phyloP scores from a whole-genome alignment of 2,113 vertebrate species.

The Ranitomeya imitator region DNA sequence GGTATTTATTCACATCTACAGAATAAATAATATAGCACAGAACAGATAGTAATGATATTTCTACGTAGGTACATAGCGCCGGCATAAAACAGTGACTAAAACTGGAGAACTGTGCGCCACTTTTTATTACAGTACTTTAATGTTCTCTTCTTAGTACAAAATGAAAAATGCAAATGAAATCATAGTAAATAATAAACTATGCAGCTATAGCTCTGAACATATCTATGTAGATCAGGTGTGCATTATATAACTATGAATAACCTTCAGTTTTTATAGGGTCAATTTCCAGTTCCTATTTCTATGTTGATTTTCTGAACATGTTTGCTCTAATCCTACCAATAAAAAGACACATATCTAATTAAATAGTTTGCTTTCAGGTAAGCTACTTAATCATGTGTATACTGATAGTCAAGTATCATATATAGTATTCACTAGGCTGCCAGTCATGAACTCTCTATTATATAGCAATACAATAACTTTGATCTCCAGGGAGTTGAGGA shows the following conservation, averaged over 20 bases:
- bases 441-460: slow-evolving; percentile 31
- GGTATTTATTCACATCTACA: not conserved
- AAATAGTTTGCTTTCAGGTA: slow-evolving; percentile 10
- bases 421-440: slow-evolving; percentile 52
- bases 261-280: not conserved
- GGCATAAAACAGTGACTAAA: not conserved
- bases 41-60: not conserved
- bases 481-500: slow-evolving; percentile 76
- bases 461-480: slow-evolving; percentile 69
- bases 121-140: not conserved
- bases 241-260: not conserved
- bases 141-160: not conserved
- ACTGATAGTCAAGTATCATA: slow-evolving; percentile 23
- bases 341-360: not conserved
- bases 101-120: too few relatives aligned
- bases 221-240: not conserved
- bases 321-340: slow-evolving; percentile 16
- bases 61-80: not conserved
- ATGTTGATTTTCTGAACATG: not conserved
- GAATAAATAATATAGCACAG: not conserved
- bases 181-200: not conserved
- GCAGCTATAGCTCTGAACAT: not conserved
- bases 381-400: slow-evolving; percentile 36
- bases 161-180: not conserved
- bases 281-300: slow-evolving; percentile 21